phyloP scores from a whole-genome alignment of 2,888 invertebrate genomes.

The Erebia epiphron region DNA sequence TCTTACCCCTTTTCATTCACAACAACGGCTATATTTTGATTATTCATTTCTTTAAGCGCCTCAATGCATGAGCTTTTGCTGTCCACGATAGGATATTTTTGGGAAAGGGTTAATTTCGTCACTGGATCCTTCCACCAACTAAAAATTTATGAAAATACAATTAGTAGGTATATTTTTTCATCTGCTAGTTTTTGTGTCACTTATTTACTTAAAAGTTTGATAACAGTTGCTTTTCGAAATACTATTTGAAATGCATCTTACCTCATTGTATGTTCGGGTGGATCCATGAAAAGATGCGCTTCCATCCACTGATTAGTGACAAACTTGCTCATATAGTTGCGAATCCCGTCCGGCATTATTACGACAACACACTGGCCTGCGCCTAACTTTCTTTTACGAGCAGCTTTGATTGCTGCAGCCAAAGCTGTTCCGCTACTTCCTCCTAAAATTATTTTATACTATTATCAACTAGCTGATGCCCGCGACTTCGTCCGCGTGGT shows the following conservation, averaged over 20 bases:
- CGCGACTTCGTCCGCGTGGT: too few relatives aligned
- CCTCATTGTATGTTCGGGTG: constrained; percentile 49
- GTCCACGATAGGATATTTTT: constrained; percentile 62
- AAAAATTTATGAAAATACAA: background rate
- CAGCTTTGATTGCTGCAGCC: constrained; percentile 85
- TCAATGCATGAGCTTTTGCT: constrained; percentile 83
- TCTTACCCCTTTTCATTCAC: constrained; percentile 63
- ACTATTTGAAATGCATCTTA: background rate
- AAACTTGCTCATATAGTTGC: constrained; percentile 98
- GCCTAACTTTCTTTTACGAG: constrained; percentile 86
- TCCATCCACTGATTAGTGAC: constrained; percentile 96
- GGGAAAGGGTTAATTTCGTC: constrained; percentile 54
- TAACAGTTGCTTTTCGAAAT: background rate
- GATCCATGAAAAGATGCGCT: constrained; percentile 83
- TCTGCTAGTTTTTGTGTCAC: background rate
- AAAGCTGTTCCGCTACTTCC: constrained; percentile 93
- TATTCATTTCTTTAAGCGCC: constrained; percentile 83
- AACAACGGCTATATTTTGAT: constrained; percentile 47
- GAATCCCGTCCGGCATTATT: constrained; percentile 93
- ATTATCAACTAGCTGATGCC: too few relatives aligned
- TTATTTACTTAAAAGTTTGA: background rate
- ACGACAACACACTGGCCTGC: constrained; percentile 89
- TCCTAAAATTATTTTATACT: constrained; percentile 65
- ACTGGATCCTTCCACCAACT: constrained; percentile 89
- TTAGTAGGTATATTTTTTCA: background rate